These are phyloP conservation scores for Eilema sororculum DNA, from an alignment of 2,888 invertebrate species.

Conservation along the genomic window DNA sequence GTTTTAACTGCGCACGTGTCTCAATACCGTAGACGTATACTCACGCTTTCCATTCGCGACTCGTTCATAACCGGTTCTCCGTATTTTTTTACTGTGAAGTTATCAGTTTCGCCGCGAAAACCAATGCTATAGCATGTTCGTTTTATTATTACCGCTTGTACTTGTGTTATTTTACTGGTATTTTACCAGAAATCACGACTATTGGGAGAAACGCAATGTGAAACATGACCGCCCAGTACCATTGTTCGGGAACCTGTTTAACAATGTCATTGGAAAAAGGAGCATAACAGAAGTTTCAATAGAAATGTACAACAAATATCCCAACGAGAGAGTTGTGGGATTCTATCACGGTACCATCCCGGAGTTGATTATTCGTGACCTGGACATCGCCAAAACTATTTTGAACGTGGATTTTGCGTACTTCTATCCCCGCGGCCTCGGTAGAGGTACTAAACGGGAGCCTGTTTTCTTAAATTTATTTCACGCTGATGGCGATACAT, in stretches of 20 bases:
- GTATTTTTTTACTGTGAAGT: background rate
- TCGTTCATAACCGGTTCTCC: background rate
- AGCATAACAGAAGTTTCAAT: slow-evolving; percentile 58
- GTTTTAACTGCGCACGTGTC: background rate
- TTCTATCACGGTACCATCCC: slow-evolving; percentile 67
- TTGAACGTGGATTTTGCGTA: slow-evolving; percentile 65
- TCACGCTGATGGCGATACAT: slow-evolving; percentile 68
- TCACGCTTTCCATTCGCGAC: background rate
- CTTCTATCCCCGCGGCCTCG: slow-evolving; percentile 67
- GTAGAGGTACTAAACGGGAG: slow-evolving; percentile 59
- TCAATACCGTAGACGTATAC: background rate
- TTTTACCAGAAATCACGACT: slow-evolving; percentile 62
- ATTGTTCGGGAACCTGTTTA: slow-evolving; percentile 66
- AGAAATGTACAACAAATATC: slow-evolving; percentile 67
- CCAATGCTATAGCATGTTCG: slow-evolving; percentile 44
- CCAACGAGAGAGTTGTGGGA: slow-evolving; percentile 72
- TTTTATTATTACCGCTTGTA: slow-evolving; percentile 43
- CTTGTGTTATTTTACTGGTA: slow-evolving; percentile 59
- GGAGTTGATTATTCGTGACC: slow-evolving; percentile 68
- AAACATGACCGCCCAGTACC: slow-evolving; percentile 66
- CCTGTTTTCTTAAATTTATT: slow-evolving; percentile 67
- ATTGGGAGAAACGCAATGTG: slow-evolving; percentile 70
- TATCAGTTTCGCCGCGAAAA: background rate
- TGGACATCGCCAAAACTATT: slow-evolving; percentile 63
- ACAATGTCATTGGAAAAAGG: slow-evolving; percentile 56